These are phyloP conservation scores for Horisme vitalbata DNA, from an alignment of 2,888 invertebrate species.

Conservation along the genomic window DNA sequence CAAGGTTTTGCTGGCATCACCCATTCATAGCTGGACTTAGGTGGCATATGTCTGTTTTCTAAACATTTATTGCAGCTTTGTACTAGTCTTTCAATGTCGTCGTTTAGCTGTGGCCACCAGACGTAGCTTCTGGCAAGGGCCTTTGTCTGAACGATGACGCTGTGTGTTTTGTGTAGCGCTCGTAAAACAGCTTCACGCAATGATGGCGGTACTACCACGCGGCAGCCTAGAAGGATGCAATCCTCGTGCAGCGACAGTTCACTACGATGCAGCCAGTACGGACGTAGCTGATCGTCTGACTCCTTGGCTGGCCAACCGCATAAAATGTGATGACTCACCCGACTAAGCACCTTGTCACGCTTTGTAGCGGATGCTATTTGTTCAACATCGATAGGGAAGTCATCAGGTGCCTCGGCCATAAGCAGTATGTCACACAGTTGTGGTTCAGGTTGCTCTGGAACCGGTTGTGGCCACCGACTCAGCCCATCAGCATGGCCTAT, in stretches of 20 bases:
- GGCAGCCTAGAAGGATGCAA: not conserved
- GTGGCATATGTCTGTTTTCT: not conserved
- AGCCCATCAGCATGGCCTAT: not conserved
- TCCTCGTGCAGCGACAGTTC: not conserved
- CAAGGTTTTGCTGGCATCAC: not conserved
- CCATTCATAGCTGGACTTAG: not conserved
- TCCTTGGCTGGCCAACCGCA: not conserved
- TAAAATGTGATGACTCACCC: not conserved
- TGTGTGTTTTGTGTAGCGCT: not conserved
- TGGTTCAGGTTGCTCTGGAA: conserved; percentile 5
- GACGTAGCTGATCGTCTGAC: not conserved
- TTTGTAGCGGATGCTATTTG: conserved; percentile 1
- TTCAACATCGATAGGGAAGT: conserved; percentile 1
- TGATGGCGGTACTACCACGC: not conserved
- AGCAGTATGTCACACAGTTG: conserved; percentile 6
- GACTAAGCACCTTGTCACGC: not conserved
- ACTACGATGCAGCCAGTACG: not conserved
- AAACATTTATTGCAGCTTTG: not conserved
- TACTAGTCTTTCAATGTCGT: not conserved
- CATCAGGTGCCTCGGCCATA: not conserved
- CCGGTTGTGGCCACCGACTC: not conserved
- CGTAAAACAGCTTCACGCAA: not conserved
- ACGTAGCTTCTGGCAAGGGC: not conserved
- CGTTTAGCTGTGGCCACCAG: not conserved
- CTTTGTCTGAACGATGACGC: not conserved